These are phyloP conservation scores for Masticophis lateralis DNA, from an alignment of 2,797 vertebrate species.

Conservation along the genomic window DNA sequence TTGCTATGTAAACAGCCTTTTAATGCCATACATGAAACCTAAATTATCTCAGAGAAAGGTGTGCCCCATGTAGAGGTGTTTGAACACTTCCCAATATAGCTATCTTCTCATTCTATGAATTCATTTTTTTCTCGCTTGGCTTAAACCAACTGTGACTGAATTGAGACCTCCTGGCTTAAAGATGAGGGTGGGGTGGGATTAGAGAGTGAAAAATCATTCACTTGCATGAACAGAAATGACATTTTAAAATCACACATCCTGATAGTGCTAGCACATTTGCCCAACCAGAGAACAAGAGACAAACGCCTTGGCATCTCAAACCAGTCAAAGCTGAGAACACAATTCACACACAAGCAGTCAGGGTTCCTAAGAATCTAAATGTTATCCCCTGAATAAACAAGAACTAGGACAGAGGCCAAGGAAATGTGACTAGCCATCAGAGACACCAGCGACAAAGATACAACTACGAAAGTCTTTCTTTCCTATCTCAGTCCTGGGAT, in stretches of 20 bases:
- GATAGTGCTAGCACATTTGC: background rate
- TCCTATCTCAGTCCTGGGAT: background rate
- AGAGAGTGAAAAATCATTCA: background rate
- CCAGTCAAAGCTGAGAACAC: slow-evolving; percentile 13
- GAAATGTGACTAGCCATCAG: background rate
- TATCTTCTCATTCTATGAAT: slow-evolving; percentile 5
- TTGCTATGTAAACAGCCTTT: background rate
- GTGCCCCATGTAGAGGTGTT: background rate
- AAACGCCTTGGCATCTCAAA: background rate
- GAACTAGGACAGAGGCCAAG: slow-evolving; percentile 11
- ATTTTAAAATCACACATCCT: slow-evolving; percentile 20
- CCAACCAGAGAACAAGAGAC: slow-evolving; percentile 3
- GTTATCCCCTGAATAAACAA: slow-evolving; percentile 12
- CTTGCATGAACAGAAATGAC: slow-evolving; percentile 21
- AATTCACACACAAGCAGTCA: slow-evolving; percentile 1
- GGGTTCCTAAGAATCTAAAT: background rate
- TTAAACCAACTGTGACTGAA: slow-evolving; percentile 3
- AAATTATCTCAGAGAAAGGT: background rate
- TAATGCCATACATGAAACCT: background rate
- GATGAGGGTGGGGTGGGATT: background rate
- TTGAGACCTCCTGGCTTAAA: background rate
- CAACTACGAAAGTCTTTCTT: background rate
- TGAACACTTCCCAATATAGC: background rate
- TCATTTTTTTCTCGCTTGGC: slow-evolving; percentile 1
- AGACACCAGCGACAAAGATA: background rate